phyloP scores from a whole-genome alignment of 2,888 invertebrate genomes.

The Metalampra italica region DNA sequence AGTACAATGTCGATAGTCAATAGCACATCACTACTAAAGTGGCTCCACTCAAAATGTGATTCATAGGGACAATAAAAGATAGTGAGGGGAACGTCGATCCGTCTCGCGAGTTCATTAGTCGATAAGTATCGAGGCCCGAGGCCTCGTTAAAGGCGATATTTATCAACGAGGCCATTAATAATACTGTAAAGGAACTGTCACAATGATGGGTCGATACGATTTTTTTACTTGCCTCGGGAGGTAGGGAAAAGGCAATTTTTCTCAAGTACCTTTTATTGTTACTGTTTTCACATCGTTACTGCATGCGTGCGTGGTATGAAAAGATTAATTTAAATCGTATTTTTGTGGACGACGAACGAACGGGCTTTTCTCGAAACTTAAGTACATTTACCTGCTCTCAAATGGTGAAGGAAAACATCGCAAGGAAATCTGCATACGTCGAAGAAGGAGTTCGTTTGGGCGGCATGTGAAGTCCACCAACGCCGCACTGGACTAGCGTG shows the following conservation, averaged over 20 bases:
- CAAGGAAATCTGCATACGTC: too few species aligned
- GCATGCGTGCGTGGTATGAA: neutral
- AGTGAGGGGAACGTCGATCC: conserved; percentile 29
- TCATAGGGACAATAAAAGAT: conserved; percentile 50
- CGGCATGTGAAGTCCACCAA: too few species aligned
- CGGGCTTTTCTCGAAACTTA: too few species aligned
- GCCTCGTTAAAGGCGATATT: conserved; percentile 25
- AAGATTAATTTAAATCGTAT: neutral
- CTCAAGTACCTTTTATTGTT: neutral
- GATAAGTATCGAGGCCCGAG: conserved; percentile 38
- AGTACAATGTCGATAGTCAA: neutral
- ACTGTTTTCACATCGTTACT: neutral
- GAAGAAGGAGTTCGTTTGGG: too few species aligned
- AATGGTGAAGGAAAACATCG: too few species aligned
- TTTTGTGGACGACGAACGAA: too few species aligned
- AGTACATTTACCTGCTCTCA: too few species aligned
- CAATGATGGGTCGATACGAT: conserved; percentile 7
- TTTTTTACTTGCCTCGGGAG: neutral
- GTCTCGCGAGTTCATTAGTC: conserved; percentile 47
- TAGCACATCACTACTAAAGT: conserved; percentile 25
- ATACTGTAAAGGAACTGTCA: conserved; percentile 16
- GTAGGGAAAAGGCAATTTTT: neutral
- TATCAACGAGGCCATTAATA: conserved; percentile 13
- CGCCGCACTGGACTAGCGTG: too few species aligned
- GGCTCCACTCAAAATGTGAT: conserved; percentile 43